A percentile compares a stretch with the other conserved stretches of the same genome.
phyloP scores from a whole-genome alignment of 2,888 invertebrate genomes.

The Tromatobia lineatoria region DNA sequence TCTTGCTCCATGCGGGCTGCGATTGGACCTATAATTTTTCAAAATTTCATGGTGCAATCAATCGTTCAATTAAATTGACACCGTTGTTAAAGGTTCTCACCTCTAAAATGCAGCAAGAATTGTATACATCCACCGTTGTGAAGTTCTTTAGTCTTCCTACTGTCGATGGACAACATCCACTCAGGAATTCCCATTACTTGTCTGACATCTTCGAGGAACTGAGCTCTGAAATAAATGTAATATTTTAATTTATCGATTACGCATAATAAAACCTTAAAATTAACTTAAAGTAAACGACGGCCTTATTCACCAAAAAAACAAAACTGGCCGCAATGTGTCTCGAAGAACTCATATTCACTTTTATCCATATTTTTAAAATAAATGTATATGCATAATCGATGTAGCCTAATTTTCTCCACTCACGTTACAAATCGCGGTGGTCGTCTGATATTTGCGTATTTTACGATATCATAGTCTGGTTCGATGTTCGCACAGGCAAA shows the following conservation, averaged over 20 bases:
- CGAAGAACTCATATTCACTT: too few relatives aligned
- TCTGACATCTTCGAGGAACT: constrained; percentile 93
- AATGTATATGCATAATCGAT: too few relatives aligned
- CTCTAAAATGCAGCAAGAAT: constrained; percentile 94
- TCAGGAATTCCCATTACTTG: constrained; percentile 94
- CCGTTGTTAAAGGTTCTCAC: constrained; percentile 77
- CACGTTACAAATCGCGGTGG: constrained; percentile 96
- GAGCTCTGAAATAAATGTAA: constrained; percentile 87
- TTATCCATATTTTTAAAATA: too few relatives aligned
- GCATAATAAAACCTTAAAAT: not conserved
- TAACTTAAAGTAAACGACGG: too few relatives aligned
- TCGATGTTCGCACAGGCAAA: constrained; percentile 97
- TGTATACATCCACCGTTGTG: constrained; percentile 94
- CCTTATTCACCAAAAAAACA: too few relatives aligned
- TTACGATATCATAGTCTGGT: constrained; percentile 95
- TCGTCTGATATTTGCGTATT: constrained; percentile 94
- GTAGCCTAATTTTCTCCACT: constrained; percentile 81
- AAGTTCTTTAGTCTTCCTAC: constrained; percentile 91
- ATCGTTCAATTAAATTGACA: not conserved
- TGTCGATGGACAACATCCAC: constrained; percentile 96
- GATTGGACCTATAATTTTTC: constrained; percentile 88
- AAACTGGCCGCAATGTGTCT: too few relatives aligned
- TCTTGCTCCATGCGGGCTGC: constrained; percentile 93
- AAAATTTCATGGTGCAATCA: not conserved
- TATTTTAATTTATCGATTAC: not conserved